Base-by-base conservation (phyloP, 2,113 vertebrate genomes). In the Notarius quadriscutis region DNA sequence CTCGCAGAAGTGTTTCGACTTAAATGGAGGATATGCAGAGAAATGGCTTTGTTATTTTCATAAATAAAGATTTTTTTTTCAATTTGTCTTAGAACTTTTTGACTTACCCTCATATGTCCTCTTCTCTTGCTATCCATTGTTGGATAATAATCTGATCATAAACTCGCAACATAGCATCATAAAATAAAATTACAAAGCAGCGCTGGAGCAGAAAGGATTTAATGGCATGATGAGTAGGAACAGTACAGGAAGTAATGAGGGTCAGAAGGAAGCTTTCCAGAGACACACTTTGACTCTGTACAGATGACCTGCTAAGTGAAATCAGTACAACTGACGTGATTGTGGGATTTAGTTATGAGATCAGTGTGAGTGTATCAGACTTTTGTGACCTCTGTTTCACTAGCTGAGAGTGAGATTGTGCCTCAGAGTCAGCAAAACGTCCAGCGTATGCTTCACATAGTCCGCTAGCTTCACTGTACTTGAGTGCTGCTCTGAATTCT, bases 161-260 rank as follows among this genome's bases (percentile, higher is more conserved):
- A 71, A 34, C 15, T 71, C 30, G 7, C 30, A 71, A 17, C 10
- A 9, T 15, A 2, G 5, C 27, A 30, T 69, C 67, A 71, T 30
- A 18, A 17, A 41, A 41, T 72, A 72, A 34, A 3, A 41, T 3
- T 20, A 34, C 30, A 41, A 18, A 41, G 69, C 69, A 30, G 25
- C n/a, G 27, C 65, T 67, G n/a, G n/a, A 27, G 65, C n/a, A 67
- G 65, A 67, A 67, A 67, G 65, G 65, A 67, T 67, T 67, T 67
- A 30, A 27, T 67, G 63, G 30, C 5, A 18, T 69, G 57, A 41
- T 53, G 69, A 71, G 41, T 11, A 48, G 18, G 4, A 83, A 67
- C 7, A 67, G 7, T n/a, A n/a, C 62, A 67, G 48, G 14, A 4
- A 17, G 34, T 12, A 30, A 1, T 34, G 41, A 84, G 55, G 17